These are phyloP conservation scores for Sphaerodactylus townsendi DNA, from an alignment of 2,113 vertebrate genomes.

Conservation along the genomic window DNA sequence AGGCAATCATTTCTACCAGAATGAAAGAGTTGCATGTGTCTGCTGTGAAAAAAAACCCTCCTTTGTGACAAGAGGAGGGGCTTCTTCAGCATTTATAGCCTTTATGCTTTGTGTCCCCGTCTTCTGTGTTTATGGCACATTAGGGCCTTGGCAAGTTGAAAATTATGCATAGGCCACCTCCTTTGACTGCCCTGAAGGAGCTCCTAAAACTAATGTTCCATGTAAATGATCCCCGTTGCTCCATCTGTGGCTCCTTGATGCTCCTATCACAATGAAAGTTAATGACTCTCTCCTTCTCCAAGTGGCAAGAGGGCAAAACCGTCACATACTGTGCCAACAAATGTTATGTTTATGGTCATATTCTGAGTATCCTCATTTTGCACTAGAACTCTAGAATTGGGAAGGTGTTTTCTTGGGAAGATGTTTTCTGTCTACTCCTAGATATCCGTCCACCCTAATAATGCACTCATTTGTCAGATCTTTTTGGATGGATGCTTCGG, in stretches of 20 bases:
- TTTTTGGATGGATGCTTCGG: background rate
- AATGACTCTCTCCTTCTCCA: constrained; percentile 15
- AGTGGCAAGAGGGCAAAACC: background rate
- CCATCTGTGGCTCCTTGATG: constrained; percentile 14
- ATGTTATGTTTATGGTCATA: background rate
- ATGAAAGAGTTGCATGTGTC: constrained; percentile 4
- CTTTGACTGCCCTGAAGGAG: background rate
- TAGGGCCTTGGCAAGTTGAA: constrained; percentile 36
- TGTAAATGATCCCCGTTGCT: constrained; percentile 15
- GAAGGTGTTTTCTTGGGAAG: background rate
- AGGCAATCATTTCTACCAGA: constrained; percentile 13
- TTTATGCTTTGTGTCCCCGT: constrained; percentile 23
- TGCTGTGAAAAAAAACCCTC: constrained; percentile 12
- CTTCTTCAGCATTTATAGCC: background rate
- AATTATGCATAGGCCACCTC: constrained; percentile 22
- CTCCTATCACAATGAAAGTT: constrained; percentile 4
- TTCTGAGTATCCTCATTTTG: background rate
- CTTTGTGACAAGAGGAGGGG: constrained; percentile 28
- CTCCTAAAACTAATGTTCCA: constrained; percentile 19
- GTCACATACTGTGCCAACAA: background rate
- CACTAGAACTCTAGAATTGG: background rate
- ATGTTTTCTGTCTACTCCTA: accelerated
- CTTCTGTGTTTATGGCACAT: background rate
- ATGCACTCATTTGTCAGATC: background rate
- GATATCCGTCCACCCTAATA: background rate